Base-by-base conservation (phyloP, 2,888 invertebrate genomes). In the Spodoptera picta region DNA sequence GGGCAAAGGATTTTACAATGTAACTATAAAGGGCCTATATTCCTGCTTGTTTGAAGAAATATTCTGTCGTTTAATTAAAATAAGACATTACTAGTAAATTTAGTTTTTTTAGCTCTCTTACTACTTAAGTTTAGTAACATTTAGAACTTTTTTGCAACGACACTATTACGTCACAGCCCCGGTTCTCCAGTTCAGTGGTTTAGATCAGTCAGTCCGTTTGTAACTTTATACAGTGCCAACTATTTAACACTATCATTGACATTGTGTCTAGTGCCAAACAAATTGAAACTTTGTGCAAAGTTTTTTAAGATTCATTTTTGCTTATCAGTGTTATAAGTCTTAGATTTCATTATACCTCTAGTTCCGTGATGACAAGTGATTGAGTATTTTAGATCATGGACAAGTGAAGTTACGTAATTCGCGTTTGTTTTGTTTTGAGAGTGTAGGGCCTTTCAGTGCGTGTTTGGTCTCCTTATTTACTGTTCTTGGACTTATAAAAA, bases 111-210 rank as follows among this genome's bases (percentile, higher is more conserved):
- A 10, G 11, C 5, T 9, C 14, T 3, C n/a, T n/a, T 3, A 12
- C 49, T 58, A 63, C 52, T 43, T 58, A 24, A 49, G 10, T 12
- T 65, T 65, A 9, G 59, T 44, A 54, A 71, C 52, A 31, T 46
- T 60, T 23, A 60, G 44, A 55, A 47, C 45, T 27, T 53, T 49
- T 58, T 43, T 44, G 7, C 41, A 42, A 27, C 44, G 19, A 9
- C 48, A 44, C 11, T 4, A 49, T 78, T 79, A 63, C 73, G 57
- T 70, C 64, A 79, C 24, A 47, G 5, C 47, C 0, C 44, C 68
- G 57, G 49, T 60, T 72, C 67, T 75, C 45, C 73, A 70, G 67
- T 71, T 64, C 70, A 82, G 42, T 78, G 73, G 60, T 66, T 76
- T 69, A 79, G 63, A 77, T 77, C 79, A 62, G 27, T 52, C 57